phyloP scores from a whole-genome alignment of 64 coral and sea anemone genomes.

The Stylophora pistillata region DNA sequence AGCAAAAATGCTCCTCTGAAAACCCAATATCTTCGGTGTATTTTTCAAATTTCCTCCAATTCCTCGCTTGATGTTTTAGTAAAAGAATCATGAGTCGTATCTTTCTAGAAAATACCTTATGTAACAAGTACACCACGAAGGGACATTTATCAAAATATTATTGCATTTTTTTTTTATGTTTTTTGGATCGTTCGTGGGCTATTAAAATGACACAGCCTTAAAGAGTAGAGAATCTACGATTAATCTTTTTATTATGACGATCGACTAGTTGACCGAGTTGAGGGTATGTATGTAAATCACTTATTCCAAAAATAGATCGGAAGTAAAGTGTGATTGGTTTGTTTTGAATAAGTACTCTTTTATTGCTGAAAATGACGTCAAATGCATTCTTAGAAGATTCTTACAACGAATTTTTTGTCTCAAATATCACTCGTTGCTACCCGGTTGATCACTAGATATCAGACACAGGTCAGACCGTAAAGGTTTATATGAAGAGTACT shows the following conservation, averaged over 20 bases:
- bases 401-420: conserved; percentile 46
- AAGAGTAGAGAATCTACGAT: too few relatives aligned
- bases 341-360: conserved; percentile 25
- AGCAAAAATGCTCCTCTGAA: neutral
- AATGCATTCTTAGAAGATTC: neutral
- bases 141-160: too few relatives aligned
- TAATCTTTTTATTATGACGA: too few relatives aligned
- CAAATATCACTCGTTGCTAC: conserved; percentile 20
- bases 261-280: too few relatives aligned
- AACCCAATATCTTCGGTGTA: neutral
- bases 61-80: neutral
- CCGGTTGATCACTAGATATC: neutral
- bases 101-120: too few relatives aligned
- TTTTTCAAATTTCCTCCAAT: neutral
- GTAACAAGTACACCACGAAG: too few relatives aligned
- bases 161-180: too few relatives aligned
- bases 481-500: too few relatives aligned
- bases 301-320: conserved; percentile 22
- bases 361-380: conserved; percentile 34
- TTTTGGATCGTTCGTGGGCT: too few relatives aligned
- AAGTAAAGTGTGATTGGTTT: conserved; percentile 20
- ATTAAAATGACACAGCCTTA: too few relatives aligned
- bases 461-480: neutral
- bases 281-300: conserved; percentile 1
- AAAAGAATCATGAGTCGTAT: neutral